These are phyloP conservation scores for Herminia tarsipennalis DNA, from an alignment of 2,888 invertebrate genomes.

Conservation along the genomic window DNA sequence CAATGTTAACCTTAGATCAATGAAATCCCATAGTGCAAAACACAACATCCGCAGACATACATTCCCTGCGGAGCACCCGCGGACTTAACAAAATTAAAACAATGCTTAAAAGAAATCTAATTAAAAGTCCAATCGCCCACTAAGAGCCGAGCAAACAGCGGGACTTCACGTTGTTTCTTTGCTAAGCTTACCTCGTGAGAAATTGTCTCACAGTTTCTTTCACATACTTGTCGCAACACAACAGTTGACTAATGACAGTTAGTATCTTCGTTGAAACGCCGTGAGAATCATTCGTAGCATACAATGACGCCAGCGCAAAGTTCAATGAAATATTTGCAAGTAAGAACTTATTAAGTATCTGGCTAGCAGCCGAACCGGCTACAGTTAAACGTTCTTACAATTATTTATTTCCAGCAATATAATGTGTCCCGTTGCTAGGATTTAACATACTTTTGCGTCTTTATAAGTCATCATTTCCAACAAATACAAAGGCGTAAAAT, in stretches of 20 bases:
- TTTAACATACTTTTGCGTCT: conserved; percentile 18
- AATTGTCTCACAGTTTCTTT: conserved; percentile 68
- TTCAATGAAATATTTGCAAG: conserved; percentile 50
- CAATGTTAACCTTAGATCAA: conserved; percentile 17
- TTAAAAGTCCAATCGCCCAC: conserved; percentile 58
- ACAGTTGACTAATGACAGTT: conserved; percentile 60
- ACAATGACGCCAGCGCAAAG: conserved; percentile 49
- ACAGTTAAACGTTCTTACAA: conserved; percentile 21
- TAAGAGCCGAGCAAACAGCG: conserved; percentile 60
- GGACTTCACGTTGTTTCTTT: conserved; percentile 57
- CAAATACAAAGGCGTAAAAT: conserved; percentile 42
- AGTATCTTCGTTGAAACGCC: conserved; percentile 50
- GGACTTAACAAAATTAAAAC: conserved; percentile 18
- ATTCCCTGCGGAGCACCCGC: conserved; percentile 7
- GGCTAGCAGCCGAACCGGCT: conserved; percentile 6
- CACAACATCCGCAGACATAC: conserved; percentile 5
- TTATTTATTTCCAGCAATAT: conserved; percentile 22
- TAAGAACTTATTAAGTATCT: conserved; percentile 31
- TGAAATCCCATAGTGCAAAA: conserved; percentile 20
- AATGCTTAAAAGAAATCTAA: conserved; percentile 46
- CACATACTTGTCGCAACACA: conserved; percentile 56
- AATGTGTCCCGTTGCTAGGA: conserved; percentile 11
- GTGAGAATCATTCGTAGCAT: conserved; percentile 57
- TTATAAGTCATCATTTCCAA: conserved; percentile 21
- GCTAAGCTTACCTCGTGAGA: conserved; percentile 63